Base-by-base conservation (phyloP, 2,113 vertebrate species). In the Cynoglossus semilaevis region DNA sequence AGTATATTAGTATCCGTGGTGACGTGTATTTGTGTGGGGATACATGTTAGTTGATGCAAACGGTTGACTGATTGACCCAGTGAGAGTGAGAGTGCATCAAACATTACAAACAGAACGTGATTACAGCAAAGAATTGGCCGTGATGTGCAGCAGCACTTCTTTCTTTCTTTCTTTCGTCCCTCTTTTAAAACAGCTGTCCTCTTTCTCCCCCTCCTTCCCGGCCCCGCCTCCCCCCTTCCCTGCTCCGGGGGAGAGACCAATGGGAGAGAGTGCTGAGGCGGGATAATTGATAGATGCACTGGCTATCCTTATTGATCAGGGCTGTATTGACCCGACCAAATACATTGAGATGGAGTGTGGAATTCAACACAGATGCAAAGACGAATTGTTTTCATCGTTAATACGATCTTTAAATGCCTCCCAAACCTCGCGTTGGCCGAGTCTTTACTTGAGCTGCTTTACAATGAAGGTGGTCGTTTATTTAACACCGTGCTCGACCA, bases 251-350 rank as follows among this genome's bases (percentile, higher is more conserved):
- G 85, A 77, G 81, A 80, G 80, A 85, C 87, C 88, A 87, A 84
- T 85, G 89, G 84, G 89, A 85, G 85, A 89, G 88, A 90, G 86
- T 89, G 85, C 87, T 90, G 91, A 90, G 88, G 85, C 87, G 88
- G 90, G 88, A 91, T 90, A 92, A 91, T 90, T 92, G 91, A 91
- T 91, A 91, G 90, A 91, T 91, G 89, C 85, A 88, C 86, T 90
- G 90, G 88, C 90, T 89, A 91, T 92, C 89, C 87, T 86, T 89
- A 92, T 91, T 76, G 91, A 92, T 91, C 88, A 87, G 84, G 67
- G 51, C 81, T 65, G 75, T 90, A 92, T 90, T 85, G 91, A 91
- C 84, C 84, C 77, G 75, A 88, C 85, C 88, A 90, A 91, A 91
- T 91, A 91, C 90, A 91, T 91, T 90, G 88, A 91, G 90, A 92